Evolutionary conservation across 2,888 invertebrate genomes (phyloP), one percentile per base, ranked within the genome.

Genomic region (Mimachlamys varia): DNA sequence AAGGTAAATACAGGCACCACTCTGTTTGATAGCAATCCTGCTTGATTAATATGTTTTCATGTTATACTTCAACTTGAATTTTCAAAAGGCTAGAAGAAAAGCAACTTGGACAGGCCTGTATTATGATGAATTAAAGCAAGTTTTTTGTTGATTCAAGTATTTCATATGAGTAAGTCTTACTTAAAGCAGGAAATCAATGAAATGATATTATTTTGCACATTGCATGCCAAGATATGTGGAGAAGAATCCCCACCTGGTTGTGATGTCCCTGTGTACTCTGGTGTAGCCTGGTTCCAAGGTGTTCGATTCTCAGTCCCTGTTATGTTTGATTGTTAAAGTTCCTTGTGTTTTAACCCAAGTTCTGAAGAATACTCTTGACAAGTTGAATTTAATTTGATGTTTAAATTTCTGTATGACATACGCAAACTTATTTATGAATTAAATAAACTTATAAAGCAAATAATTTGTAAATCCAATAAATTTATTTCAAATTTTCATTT

Each of bases 61-160:
- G 87, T 87, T 90, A 88, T 10, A 44, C 22, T 4, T 27, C 19
- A 44, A 38, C 15, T n/a, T 88, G 89, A 2, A 58, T 90, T 88
- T 62, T 92, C 92, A 92, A 91, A 91, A 91, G 91, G 92, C 91
- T 91, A 88, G 92, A 92, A 89, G 92, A 92, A 76, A 76, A 76
- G 33, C 76, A 76, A 76, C 76, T 76, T 76, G 76, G 76, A 76
- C 76, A 33, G 33, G 76, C 33, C 76, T 33, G 76, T 33, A 27
- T 15, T 93, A 91, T 90, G 92, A 92, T 91, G 91, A 17, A 92
- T 91, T 88, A 90, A 55, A 89, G 90, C 22, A 91, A 92, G 92
- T 93, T 91, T 93, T 91, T 92, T 91, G 89, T 89, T 27, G 19
- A 38, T 91, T 44, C 22, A 19, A 88, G 44, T 90, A 58, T 88